These are phyloP conservation scores for Delphinus delphis DNA, from an alignment of 2,113 vertebrate genomes.

Conservation along the genomic window DNA sequence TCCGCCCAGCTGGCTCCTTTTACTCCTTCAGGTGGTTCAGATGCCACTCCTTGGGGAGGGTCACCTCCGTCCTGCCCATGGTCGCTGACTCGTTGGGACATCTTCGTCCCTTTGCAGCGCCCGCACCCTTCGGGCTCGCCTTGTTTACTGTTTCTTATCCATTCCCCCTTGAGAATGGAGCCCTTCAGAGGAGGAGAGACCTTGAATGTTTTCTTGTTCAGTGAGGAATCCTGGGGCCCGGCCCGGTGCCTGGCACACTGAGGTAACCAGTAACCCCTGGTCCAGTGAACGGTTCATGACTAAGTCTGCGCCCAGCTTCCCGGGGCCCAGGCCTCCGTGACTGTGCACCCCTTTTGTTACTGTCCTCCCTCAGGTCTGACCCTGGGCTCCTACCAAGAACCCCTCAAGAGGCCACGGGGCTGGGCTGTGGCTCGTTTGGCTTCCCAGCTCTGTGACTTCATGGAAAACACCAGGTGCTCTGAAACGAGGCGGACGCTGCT, in stretches of 20 bases:
- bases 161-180: not conserved
- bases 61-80: fast-evolving
- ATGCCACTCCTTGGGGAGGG: not conserved
- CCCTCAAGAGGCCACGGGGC: not conserved
- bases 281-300: fast-evolving
- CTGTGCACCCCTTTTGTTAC: fast-evolving
- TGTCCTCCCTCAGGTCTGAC: not conserved
- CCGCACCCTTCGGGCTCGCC: fast-evolving
- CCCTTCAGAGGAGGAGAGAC: not conserved
- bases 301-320: fast-evolving
- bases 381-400: too few species aligned
- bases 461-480: not conserved
- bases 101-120: fast-evolving
- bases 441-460: not conserved
- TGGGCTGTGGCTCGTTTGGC: not conserved
- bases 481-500: not conserved
- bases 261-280: fast-evolving
- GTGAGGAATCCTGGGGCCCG: not conserved
- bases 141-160: fast-evolving
- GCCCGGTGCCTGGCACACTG: fast-evolving
- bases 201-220: fast-evolving
- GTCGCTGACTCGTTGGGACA: fast-evolving
- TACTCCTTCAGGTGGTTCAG: not conserved
- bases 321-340: not conserved
- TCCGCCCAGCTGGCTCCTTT: not conserved